phyloP scores from a whole-genome alignment of 2,113 vertebrate species.

The Promerops cafer region DNA sequence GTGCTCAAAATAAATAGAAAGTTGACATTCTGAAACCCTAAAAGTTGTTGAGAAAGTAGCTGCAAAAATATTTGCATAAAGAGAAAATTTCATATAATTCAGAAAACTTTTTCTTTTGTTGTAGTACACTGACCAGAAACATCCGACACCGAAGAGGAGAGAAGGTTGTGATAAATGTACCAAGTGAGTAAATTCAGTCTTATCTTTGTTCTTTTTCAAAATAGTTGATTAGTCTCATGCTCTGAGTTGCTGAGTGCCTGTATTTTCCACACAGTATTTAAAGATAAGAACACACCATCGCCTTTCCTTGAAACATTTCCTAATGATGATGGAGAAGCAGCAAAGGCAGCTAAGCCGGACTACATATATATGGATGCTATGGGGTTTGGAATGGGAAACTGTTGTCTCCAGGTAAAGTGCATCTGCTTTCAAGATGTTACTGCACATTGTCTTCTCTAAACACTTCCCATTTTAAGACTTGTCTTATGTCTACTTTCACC shows the following conservation, averaged over 20 bases:
- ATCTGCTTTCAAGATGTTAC: not conserved
- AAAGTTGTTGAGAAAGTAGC: not conserved
- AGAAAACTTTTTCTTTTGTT: constrained; percentile 1
- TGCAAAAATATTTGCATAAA: not conserved
- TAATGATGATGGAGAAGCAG: constrained; percentile 85
- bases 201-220: not conserved
- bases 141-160: constrained; percentile 93
- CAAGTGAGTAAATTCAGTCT: constrained; percentile 78
- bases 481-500: not conserved
- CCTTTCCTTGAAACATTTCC: constrained; percentile 90
- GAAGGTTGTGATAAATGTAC: constrained; percentile 96
- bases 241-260: not conserved
- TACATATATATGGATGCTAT: constrained; percentile 98
- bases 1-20: not conserved
- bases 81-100: not conserved
- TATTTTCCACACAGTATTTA: constrained; percentile 81
- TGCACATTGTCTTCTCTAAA: not conserved
- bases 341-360: constrained; percentile 81
- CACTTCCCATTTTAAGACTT: not conserved
- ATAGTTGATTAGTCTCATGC: not conserved
- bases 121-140: constrained; percentile 92
- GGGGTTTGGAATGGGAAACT: constrained; percentile 99
- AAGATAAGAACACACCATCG: constrained; percentile 86
- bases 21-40: not conserved
- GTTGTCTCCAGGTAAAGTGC: constrained; percentile 90